Base-by-base conservation (phyloP, 2,888 invertebrate species). In the Leptarthrus brevirostris region DNA sequence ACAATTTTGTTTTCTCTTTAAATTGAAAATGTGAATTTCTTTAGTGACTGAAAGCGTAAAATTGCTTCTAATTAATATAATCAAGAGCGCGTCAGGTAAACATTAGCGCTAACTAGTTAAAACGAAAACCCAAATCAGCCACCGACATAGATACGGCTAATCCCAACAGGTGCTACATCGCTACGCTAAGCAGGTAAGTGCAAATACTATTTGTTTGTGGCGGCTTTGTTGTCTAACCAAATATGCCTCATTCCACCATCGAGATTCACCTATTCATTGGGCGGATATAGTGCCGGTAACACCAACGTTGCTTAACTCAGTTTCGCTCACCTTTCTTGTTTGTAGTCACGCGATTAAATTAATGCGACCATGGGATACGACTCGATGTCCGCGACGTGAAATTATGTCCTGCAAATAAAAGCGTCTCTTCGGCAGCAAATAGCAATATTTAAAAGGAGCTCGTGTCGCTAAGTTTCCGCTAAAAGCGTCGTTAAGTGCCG, bases 261-360 rank as follows among this genome's bases (percentile, higher is more conserved):
- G 47, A 64, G 64, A 64, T 64, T 64, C 64, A 47, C 26, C 64
- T 64, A 64, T 22, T 64, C 47, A 24, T 47, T 22, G 64, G 40
- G 64, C 40, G 26, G 47, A 16, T 20, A 47, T 47, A 64, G 14
- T 64, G 10, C 24, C 64, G 64, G 40, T 44, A 5, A 64, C 24
- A 26, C 54, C 24, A 26, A 34, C 34, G 36, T 58, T 40, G 64
- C 26, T 47, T 47, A 66, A 22, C 64, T 3, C 64, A 47, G 52
- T 69, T 69, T 16, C 20, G n/a, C 18, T 69, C 52, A 34, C 49
- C 52, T 52, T 49, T 18, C 52, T 69, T 69, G 30, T 12, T 26
- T 18, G 36, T 5, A 20, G 52, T 69, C 69, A 69, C 69, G 69
- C 69, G 69, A 69, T 69, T 69, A 16, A 49, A 49, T 69, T 34